These are phyloP conservation scores for Zele albiditarsus DNA, from an alignment of 2,888 invertebrate species.

Conservation along the genomic window DNA sequence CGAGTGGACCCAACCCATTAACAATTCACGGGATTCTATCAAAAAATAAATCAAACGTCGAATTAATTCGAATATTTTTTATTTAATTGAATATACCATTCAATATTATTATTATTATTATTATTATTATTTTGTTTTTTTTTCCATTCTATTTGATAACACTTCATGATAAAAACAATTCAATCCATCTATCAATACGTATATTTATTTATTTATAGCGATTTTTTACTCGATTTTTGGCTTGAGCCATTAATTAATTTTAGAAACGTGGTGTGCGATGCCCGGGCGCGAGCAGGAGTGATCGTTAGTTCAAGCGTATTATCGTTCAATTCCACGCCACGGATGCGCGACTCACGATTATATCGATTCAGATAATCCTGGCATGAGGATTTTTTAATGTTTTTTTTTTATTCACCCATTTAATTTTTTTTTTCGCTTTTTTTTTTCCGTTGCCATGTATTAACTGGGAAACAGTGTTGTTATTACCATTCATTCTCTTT, in stretches of 20 bases:
- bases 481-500: too few relatives aligned
- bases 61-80: too few relatives aligned
- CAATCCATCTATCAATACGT: not conserved
- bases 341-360: slow-evolving; percentile 40
- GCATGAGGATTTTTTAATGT: not conserved
- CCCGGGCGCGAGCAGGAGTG: slow-evolving; percentile 40
- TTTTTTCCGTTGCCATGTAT: not conserved
- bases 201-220: not conserved
- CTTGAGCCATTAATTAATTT: slow-evolving; percentile 57
- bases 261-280: not conserved
- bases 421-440: not conserved
- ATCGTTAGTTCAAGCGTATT: slow-evolving; percentile 9
- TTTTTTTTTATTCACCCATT: not conserved
- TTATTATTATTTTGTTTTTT: too few relatives aligned
- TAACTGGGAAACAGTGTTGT: too few relatives aligned
- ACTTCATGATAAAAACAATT: too few relatives aligned
- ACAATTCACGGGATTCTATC: too few relatives aligned
- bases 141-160: too few relatives aligned
- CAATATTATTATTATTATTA: too few relatives aligned
- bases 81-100: too few relatives aligned
- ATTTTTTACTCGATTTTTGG: not conserved
- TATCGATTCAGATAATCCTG: not conserved
- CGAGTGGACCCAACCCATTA: too few relatives aligned
- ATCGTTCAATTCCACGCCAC: slow-evolving; percentile 27
- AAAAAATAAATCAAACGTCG: too few relatives aligned